Evolutionary conservation across 1,140 invertebrate species (phyloP), one percentile per base, ranked within the genome.

Genomic region (Cydia fagiglandana): DNA sequence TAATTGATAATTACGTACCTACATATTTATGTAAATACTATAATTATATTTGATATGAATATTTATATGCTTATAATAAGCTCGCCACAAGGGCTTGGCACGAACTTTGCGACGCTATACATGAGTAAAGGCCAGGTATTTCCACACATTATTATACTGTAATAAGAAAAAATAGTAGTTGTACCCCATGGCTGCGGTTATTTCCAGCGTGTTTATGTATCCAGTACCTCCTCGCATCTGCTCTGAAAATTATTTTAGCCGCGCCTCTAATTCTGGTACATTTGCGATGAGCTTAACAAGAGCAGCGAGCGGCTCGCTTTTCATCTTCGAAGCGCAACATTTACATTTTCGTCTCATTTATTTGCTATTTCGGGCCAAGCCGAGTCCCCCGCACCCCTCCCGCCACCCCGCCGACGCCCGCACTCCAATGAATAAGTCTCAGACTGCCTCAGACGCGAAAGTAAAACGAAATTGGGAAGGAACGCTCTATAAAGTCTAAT

Each of bases 311-410:
- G 88, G 87, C 87, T 79, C 84, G 89, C 89, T 91, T 92, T 92
- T 92, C 91, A 92, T 92, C 91, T 92, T 88, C 86, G 89, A 91
- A 91, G 87, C 91, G 89, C 89, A 88, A 91, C 91, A 92, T 92
- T 92, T 91, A 92, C 91, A 92, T 92, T 92, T 92, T 92, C 91
- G 91, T 92, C 91, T 92, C 91, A 92, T 92, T 92, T 92, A 92
- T 91, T 91, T 90, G 91, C 91, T 92, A 92, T 92, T 92, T 92
- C 88, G 89, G 86, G 91, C 84, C 84, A 86, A 81, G 81, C 79
- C 79, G 78, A 80, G 74, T 79, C 77, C 80, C 83, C 80, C 80
- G 76, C 82, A 76, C 20, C 0, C 66, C 75, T 78, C 81, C 73
- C 84, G 76, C 76, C 68, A 77, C n/a, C 79, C 84, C 84, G 82